Percentiles rank a stretch among this genome's conserved stretches.
These are phyloP conservation scores for Bradypus variegatus DNA, from an alignment of 2,797 vertebrate genomes.

Conservation along the genomic window DNA sequence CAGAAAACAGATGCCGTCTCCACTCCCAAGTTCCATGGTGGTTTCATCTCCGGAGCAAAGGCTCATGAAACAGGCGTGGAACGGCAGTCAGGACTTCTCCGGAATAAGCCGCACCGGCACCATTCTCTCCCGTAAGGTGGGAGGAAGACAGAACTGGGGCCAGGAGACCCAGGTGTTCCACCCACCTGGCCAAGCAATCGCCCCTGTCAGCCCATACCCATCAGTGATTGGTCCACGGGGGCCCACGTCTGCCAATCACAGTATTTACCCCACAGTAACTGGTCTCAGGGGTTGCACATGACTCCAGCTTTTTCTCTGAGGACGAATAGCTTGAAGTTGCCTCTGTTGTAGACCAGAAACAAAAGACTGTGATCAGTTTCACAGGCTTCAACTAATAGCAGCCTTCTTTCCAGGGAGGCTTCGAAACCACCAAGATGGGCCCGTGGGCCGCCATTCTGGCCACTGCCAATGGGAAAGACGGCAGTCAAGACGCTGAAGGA, in stretches of 20 bases:
- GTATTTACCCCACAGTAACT: background rate
- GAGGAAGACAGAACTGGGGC: background rate
- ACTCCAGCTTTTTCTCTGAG: background rate
- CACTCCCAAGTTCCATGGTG: too few species aligned
- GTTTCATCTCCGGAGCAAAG: too few species aligned
- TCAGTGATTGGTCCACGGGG: background rate
- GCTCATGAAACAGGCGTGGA: too few species aligned
- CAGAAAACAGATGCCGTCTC: too few species aligned
- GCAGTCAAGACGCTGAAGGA: rapidly evolving
- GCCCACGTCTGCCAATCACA: too few species aligned
- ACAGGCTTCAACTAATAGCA: background rate
- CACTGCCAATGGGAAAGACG: background rate
- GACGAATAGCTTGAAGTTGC: background rate
- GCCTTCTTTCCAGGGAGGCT: background rate
- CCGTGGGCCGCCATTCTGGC: background rate
- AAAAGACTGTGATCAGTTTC: background rate
- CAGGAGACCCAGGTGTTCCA: background rate
- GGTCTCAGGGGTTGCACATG: background rate
- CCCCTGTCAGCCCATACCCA: too few species aligned
- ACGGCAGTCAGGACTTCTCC: too few species aligned
- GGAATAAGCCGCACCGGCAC: background rate
- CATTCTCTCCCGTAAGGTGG: too few species aligned
- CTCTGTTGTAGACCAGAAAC: background rate
- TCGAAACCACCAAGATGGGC: background rate
- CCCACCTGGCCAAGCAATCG: background rate